Evolutionary conservation across 2,888 invertebrate genomes (phyloP).

Genomic region (Charanyca ferruginea): DNA sequence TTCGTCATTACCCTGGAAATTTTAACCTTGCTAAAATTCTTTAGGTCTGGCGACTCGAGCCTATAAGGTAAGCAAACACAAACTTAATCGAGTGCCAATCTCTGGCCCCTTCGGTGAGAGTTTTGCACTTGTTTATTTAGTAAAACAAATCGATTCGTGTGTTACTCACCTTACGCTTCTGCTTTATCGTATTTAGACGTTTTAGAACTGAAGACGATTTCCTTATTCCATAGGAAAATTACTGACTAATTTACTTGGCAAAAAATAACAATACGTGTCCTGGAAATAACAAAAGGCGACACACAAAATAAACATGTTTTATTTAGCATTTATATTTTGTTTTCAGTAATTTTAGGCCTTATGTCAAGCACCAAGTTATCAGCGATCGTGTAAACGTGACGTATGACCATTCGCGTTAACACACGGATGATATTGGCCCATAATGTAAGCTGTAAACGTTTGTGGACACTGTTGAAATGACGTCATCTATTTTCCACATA

Average conservation of each 20-base stretch:
- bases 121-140: conserved; percentile 33
- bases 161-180: conserved; percentile 14
- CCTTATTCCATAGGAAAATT: background rate
- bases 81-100: conserved; percentile 46
- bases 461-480: conserved; percentile 73
- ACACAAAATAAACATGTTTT: background rate
- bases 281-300: conserved; percentile 5
- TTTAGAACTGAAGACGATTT: background rate
- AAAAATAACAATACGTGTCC: no score
- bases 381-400: conserved; percentile 66
- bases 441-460: conserved; percentile 73
- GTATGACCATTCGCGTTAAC: conserved; percentile 65
- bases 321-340: conserved; percentile 2
- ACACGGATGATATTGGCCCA: conserved; percentile 71
- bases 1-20: background rate
- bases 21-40: background rate
- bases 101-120: conserved; percentile 25
- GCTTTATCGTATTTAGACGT: conserved; percentile 13
- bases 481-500: conserved; percentile 73
- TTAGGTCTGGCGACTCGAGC: background rate
- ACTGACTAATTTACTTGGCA: background rate
- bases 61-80: conserved; percentile 25
- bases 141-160: conserved; percentile 43
- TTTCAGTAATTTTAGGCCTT: background rate
- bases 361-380: conserved; percentile 46